phyloP scores from a whole-genome alignment of 2,888 invertebrate genomes.

The Conomelus anceps region DNA sequence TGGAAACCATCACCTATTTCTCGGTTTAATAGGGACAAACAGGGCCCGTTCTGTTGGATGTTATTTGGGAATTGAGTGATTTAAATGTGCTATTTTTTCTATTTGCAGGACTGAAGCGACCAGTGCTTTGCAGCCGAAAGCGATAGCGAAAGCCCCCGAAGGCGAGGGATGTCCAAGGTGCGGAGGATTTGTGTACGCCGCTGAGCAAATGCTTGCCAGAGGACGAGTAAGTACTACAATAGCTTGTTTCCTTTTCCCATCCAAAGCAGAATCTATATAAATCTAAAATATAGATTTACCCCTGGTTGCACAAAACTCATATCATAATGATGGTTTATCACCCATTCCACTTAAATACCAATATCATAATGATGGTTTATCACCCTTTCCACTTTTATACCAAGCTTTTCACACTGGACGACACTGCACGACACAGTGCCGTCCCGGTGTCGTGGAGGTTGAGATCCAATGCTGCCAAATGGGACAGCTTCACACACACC shows the following conservation, averaged over 20 bases:
- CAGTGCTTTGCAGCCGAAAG: slow-evolving; percentile 41
- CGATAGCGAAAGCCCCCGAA: slow-evolving; percentile 73
- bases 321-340: too few species aligned
- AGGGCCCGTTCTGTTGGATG: background rate
- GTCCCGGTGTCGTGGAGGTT: too few species aligned
- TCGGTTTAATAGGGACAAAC: background rate
- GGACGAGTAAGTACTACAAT: slow-evolving; percentile 70
- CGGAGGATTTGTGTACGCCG: slow-evolving; percentile 83
- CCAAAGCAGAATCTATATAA: slow-evolving; percentile 3
- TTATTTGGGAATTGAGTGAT: background rate
- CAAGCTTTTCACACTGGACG: too few species aligned
- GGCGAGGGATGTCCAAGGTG: slow-evolving; percentile 84
- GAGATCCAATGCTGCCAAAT: too few species aligned
- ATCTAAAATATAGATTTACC: background rate
- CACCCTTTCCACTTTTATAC: too few species aligned
- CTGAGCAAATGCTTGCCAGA: slow-evolving; percentile 86
- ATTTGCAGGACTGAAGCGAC: slow-evolving; percentile 16
- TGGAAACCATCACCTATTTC: too few species aligned
- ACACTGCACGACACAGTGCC: too few species aligned
- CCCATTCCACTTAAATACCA: too few species aligned
- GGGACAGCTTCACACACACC: too few species aligned
- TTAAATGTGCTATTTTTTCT: background rate
- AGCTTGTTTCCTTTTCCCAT: background rate
- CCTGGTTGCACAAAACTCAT: too few species aligned
- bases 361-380: too few species aligned